Evolutionary conservation across 2,113 vertebrate genomes (phyloP).

Genomic region (Pycnonotus jocosus): DNA sequence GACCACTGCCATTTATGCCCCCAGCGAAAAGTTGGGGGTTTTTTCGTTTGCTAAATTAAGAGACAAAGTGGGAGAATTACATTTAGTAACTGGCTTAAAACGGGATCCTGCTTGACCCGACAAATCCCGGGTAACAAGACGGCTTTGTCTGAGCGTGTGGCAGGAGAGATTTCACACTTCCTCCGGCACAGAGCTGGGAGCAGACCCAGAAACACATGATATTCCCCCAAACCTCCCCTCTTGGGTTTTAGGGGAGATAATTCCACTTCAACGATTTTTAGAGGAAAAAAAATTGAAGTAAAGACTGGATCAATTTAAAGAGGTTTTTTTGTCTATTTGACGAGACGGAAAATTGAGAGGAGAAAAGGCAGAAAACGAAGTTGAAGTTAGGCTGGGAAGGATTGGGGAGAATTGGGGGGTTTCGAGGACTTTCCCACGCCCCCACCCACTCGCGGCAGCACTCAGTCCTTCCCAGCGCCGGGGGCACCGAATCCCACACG

Average conservation of each 20-base stretch:
- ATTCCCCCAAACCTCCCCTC: not conserved
- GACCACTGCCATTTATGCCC: not conserved
- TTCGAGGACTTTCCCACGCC: not conserved
- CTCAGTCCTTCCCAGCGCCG: not conserved
- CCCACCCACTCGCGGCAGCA: accelerated
- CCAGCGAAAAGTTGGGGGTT: not conserved
- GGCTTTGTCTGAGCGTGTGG: slow-evolving; percentile 23
- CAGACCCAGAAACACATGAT: not conserved
- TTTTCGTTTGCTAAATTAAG: not conserved
- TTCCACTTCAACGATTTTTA: not conserved
- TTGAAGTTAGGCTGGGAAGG: not conserved
- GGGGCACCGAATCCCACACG: not conserved
- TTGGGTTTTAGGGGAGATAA: accelerated
- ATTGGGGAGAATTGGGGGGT: not conserved
- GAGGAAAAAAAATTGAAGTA: not conserved
- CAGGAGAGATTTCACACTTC: not conserved
- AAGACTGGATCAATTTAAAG: accelerated
- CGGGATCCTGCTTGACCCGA: slow-evolving; percentile 36
- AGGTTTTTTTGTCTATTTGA: not conserved
- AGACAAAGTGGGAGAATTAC: not conserved
- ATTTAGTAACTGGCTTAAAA: not conserved
- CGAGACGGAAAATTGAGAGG: not conserved
- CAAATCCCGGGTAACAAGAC: slow-evolving; percentile 25
- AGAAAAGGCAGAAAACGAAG: not conserved
- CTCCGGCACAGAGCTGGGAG: not conserved